Evolutionary conservation across 1,140 invertebrate genomes (phyloP), one percentile per base, ranked within the genome.

Genomic region (Diachasmimorpha longicaudata): DNA sequence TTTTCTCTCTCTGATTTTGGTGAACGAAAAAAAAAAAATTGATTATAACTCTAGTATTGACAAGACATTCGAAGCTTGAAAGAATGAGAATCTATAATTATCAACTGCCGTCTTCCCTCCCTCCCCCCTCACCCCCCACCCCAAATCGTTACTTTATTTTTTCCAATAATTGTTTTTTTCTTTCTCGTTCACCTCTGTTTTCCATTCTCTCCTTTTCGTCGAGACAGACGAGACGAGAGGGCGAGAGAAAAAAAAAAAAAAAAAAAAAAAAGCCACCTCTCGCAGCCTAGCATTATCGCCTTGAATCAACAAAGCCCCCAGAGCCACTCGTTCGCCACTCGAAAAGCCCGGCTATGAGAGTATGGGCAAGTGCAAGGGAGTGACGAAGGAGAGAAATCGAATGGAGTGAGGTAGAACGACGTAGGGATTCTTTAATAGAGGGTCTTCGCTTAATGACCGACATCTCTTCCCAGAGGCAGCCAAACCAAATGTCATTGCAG

Each of bases 51-150:
- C 23, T 31, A 58, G 25, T 55, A 72, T 72, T 58, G 70, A 55
- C 70, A 48, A 58, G 46, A 48, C 13, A 14, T 10, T 31, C 66
- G 31, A 13, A 37, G 39, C 55, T n/a, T 14, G 31, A 36, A 72
- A 85, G 82, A 84, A 85, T 84, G 85, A 83, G 84, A 85, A 86
- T 86, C 83, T 85, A 84, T 87, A 85, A 87, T 87, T 86, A 85
- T 25, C 10, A 48, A 68, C 82, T 80, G 81, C 80, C 79, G 78
- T 81, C 81, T 82, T 80, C 84, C 82, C 79, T 6, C 6, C 78
- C 74, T 81, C 52, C 19, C 19, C 21, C 19, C 52, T 16, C 19
- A n/a, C 19, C 58, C 23, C 1, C 14, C 23, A 8, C 19, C 23
- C 23, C 2, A 25, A 23, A 63, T 63, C 58, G 58, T 63, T 25